phyloP scores from a whole-genome alignment of 2,113 vertebrate species.

The Erinaceus europaeus region DNA sequence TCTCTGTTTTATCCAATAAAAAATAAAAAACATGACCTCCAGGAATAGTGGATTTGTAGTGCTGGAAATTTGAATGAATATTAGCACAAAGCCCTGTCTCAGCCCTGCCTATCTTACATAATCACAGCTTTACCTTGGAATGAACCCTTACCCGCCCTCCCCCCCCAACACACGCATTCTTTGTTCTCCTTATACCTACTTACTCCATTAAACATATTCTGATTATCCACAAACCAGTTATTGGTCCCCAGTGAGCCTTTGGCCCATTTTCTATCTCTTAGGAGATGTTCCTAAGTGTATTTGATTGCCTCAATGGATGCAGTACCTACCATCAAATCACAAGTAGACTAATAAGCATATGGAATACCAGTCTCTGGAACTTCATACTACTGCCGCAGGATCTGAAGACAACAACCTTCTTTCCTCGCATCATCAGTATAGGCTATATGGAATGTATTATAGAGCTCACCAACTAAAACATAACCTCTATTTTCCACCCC shows the following conservation, averaged over 20 bases:
- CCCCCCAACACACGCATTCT: not conserved
- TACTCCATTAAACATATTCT: conserved; percentile 6
- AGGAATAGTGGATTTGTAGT: too few relatives aligned
- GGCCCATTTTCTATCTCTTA: not conserved
- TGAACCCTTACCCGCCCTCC: not conserved
- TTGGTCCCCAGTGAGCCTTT: not conserved
- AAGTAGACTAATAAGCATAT: not conserved
- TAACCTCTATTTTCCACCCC: not conserved
- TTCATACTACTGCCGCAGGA: not conserved
- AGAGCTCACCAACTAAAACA: not conserved
- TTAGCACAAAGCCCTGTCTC: not conserved
- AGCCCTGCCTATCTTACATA: not conserved
- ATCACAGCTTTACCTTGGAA: not conserved
- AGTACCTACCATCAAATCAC: not conserved
- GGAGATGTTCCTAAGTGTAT: not conserved
- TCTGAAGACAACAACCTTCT: not conserved
- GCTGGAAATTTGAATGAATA: not conserved
- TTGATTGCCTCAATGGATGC: not conserved
- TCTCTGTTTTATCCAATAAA: too few relatives aligned
- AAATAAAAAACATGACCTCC: too few relatives aligned
- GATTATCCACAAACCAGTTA: not conserved
- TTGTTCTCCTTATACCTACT: too few relatives aligned
- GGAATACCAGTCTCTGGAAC: not conserved
- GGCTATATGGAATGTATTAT: not conserved
- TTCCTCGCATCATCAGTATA: not conserved